A percentile compares a stretch with the other conserved stretches of the same genome.
phyloP scores from a whole-genome alignment of 2,888 invertebrate species.

The Platynereis dumerilii region DNA sequence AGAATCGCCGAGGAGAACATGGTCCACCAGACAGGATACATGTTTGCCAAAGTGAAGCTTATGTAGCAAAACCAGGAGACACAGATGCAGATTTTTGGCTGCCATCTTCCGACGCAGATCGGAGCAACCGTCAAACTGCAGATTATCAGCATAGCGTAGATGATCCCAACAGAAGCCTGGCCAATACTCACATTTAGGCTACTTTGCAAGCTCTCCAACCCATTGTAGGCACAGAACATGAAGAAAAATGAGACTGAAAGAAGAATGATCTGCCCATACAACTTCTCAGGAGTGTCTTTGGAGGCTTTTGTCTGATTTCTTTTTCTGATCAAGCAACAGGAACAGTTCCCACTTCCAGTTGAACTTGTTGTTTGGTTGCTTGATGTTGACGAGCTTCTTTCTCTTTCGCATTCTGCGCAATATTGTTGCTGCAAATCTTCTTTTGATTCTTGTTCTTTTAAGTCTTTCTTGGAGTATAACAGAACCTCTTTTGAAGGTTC shows the following conservation, averaged over 20 bases:
- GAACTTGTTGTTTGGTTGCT: no score
- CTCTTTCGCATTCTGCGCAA: no score
- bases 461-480: no score
- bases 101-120: neutral
- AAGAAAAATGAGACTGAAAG: slow-evolving; percentile 6
- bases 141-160: neutral
- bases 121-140: slow-evolving; percentile 4
- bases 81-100: neutral
- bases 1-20: neutral
- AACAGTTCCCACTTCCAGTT: no score
- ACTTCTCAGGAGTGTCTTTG: no score
- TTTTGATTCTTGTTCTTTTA: no score
- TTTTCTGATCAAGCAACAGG: no score
- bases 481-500: no score
- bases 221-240: slow-evolving; percentile 2
- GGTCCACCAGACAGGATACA: slow-evolving; percentile 5
- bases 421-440: no score
- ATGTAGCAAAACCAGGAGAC: slow-evolving; percentile 3
- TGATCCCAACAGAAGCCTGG: neutral
- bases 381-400: no score
- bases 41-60: slow-evolving; percentile 3
- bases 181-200: slow-evolving; percentile 1
- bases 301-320: no score
- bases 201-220: neutral
- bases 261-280: neutral